Percentiles rank a stretch among this genome's conserved stretches.
Conservation (phyloP, 2,113 vertebrate species). For the Dendropsophus ebraccatus region DNA sequence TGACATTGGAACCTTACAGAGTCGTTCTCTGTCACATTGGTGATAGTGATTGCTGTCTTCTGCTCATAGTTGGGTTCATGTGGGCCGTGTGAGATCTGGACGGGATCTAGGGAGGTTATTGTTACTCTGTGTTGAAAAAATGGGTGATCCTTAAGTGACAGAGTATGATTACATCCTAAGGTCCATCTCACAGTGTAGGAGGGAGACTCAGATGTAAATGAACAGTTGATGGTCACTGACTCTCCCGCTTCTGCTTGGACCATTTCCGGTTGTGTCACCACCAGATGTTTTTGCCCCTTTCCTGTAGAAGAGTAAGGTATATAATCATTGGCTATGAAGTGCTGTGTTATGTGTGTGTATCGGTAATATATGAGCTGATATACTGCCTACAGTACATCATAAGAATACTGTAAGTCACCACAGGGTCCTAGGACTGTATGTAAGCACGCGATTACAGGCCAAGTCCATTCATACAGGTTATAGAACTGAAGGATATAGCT, state of each 20-base stretch:
- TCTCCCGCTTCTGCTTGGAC: not conserved
- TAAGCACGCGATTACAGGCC: too few species aligned
- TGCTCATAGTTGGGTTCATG: not conserved
- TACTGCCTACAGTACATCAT: too few species aligned
- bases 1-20: slow-evolving; percentile 23
- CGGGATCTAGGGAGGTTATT: too few species aligned
- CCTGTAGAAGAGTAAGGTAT: not conserved
- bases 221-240: slow-evolving; percentile 26
- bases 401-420: too few species aligned
- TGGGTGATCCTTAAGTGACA: not conserved
- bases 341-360: too few species aligned
- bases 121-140: not conserved
- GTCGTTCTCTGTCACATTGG: slow-evolving; percentile 41
- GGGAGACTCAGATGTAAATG: not conserved
- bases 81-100: not conserved
- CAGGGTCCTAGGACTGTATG: too few species aligned
- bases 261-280: slow-evolving; percentile 21
- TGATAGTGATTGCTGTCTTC: not conserved
- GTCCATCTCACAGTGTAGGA: slow-evolving; percentile 22
- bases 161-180: not conserved
- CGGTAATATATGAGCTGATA: too few species aligned
- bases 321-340: too few species aligned
- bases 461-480: too few species aligned
- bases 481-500: too few species aligned
- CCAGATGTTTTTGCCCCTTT: not conserved